These are phyloP conservation scores for Nymphalis polychloros DNA, from an alignment of 2,888 invertebrate species.

Conservation along the genomic window DNA sequence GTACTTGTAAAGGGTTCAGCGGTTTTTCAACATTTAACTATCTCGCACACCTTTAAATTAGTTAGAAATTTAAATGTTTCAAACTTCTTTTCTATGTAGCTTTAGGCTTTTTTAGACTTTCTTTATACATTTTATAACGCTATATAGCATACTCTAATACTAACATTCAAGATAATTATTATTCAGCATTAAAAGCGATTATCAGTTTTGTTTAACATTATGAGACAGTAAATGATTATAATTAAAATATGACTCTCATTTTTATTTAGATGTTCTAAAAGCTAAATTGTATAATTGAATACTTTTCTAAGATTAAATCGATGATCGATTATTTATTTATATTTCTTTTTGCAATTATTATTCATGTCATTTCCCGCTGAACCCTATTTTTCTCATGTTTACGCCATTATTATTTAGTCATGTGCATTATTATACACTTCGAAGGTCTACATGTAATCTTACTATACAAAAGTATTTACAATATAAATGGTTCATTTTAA, in stretches of 20 bases:
- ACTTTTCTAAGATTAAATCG: no score
- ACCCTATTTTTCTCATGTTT: constrained; percentile 27
- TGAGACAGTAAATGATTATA: no score
- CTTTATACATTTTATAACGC: no score
- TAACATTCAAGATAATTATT: no score
- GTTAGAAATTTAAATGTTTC: not conserved
- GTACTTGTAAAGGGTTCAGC: constrained; percentile 41
- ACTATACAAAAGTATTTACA: constrained; percentile 18
- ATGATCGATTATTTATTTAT: no score
- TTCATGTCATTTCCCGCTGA: constrained; percentile 8
- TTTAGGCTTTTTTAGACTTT: no score
- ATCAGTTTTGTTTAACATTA: no score
- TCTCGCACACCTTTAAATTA: not conserved
- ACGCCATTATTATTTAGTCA: constrained; percentile 30
- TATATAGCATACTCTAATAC: no score
- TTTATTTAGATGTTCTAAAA: no score
- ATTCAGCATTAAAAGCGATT: no score
- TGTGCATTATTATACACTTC: not conserved
- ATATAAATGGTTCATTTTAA: constrained; percentile 29
- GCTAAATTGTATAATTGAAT: no score
- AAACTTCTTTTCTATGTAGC: not conserved
- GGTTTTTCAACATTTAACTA: constrained; percentile 10
- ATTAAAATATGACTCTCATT: no score
- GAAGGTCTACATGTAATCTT: constrained; percentile 21
- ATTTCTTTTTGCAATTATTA: not conserved